These are phyloP conservation scores for Macrotus californicus DNA, from an alignment of 2,113 vertebrate species.

Conservation along the genomic window DNA sequence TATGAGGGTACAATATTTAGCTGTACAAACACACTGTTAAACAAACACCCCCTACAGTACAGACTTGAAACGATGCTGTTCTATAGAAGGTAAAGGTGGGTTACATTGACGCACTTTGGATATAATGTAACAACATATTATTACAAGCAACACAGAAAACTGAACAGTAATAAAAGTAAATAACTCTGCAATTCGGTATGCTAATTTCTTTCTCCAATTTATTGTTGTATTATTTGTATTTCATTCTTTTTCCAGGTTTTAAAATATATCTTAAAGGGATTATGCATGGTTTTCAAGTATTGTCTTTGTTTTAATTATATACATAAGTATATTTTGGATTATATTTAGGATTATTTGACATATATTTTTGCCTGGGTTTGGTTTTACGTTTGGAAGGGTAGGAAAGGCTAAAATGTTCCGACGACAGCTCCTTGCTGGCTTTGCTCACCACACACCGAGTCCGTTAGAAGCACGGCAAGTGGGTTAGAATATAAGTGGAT, in stretches of 20 bases:
- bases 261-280: background rate
- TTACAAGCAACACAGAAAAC: background rate
- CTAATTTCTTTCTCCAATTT: background rate
- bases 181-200: background rate
- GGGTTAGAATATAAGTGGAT: background rate
- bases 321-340: background rate
- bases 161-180: background rate
- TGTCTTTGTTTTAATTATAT: background rate
- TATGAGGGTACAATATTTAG: background rate
- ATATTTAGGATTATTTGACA: background rate
- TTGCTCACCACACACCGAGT: background rate
- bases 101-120: background rate
- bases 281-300: background rate
- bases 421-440: background rate
- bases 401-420: background rate
- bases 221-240: slow-evolving; percentile 9
- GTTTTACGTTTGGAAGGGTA: background rate
- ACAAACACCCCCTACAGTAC: background rate
- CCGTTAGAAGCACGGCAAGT: background rate
- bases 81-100: background rate
- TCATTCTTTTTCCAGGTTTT: background rate
- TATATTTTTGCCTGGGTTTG: background rate
- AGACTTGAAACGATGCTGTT: background rate
- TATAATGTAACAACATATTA: background rate
- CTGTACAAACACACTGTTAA: background rate